These are phyloP conservation scores for Poeciliopsis turrubarensis DNA, from an alignment of 2,113 vertebrate species.

Conservation along the genomic window DNA sequence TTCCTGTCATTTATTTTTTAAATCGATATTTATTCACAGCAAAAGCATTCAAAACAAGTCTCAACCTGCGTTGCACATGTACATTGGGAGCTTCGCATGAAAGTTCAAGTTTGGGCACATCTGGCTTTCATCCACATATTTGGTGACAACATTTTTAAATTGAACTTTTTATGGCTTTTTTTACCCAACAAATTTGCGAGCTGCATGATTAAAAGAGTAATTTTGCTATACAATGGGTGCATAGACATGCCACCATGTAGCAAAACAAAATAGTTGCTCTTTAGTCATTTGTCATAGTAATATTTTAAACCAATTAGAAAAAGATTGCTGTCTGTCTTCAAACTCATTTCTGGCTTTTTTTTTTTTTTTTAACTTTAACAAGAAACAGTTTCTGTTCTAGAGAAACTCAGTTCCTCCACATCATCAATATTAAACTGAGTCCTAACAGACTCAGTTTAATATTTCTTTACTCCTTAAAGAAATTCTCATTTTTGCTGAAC, in stretches of 20 bases:
- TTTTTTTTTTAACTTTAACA: not conserved
- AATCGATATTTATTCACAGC: not conserved
- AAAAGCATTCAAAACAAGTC: not conserved
- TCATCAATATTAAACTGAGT: not conserved
- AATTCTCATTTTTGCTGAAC: conserved; percentile 17
- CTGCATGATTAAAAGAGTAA: too few species aligned
- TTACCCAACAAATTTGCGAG: too few species aligned
- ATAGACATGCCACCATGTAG: not conserved
- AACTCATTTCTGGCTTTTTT: not conserved
- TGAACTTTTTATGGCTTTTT: too few species aligned
- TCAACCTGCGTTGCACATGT: not conserved
- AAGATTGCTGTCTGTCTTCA: not conserved
- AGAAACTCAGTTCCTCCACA: not conserved
- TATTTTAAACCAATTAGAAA: not conserved
- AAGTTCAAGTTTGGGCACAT: too few species aligned
- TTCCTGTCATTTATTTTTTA: not conserved
- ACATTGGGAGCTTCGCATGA: not conserved
- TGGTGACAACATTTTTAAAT: too few species aligned
- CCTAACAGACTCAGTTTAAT: not conserved
- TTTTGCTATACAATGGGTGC: too few species aligned
- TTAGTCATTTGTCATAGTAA: not conserved
- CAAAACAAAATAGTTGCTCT: not conserved
- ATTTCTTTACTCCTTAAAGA: not conserved
- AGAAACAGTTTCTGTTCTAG: not conserved
- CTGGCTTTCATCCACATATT: too few species aligned